A percentile compares a stretch with the other conserved stretches of the same genome.
Evolutionary conservation across 35 echinoderm and acorn worm species (phyloP).

Genomic region (Strongylocentrotus purpuratus): DNA sequence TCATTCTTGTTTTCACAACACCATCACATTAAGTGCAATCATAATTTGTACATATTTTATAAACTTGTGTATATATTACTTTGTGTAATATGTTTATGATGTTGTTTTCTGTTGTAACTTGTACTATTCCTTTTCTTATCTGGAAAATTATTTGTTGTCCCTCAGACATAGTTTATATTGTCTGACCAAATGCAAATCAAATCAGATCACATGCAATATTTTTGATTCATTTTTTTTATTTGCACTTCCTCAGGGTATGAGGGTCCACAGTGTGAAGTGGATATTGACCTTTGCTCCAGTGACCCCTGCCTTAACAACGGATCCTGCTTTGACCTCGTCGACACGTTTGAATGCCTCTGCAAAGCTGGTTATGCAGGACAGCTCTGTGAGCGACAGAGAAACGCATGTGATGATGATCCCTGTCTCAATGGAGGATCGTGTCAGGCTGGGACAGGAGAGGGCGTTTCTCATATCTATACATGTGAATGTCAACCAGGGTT

Average conservation of each 20-base stretch:
- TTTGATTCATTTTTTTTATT: no score
- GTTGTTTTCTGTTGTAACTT: no score
- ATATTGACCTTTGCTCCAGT: conserved; percentile 55
- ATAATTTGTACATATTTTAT: no score
- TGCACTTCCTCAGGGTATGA: neutral
- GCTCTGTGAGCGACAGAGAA: conserved; percentile 32
- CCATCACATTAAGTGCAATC: no score
- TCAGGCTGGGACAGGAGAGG: neutral
- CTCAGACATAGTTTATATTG: no score
- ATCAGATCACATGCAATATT: no score
- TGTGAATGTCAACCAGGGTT: conserved; percentile 34
- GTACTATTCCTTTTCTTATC: no score
- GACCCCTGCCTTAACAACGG: conserved; percentile 52
- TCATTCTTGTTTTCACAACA: no score
- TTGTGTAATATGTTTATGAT: no score
- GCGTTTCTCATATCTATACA: neutral
- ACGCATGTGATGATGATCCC: conserved; percentile 50
- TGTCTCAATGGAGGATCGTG: conserved; percentile 44
- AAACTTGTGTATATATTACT: no score
- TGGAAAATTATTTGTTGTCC: no score
- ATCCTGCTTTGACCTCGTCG: conserved; percentile 44
- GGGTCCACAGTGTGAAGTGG: conserved; percentile 49
- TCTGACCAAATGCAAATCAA: no score
- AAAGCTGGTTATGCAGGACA: conserved; percentile 33
- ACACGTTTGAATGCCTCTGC: conserved; percentile 47